phyloP scores from a whole-genome alignment of 1,140 invertebrate genomes.

The Gyrodactylus salaris region DNA sequence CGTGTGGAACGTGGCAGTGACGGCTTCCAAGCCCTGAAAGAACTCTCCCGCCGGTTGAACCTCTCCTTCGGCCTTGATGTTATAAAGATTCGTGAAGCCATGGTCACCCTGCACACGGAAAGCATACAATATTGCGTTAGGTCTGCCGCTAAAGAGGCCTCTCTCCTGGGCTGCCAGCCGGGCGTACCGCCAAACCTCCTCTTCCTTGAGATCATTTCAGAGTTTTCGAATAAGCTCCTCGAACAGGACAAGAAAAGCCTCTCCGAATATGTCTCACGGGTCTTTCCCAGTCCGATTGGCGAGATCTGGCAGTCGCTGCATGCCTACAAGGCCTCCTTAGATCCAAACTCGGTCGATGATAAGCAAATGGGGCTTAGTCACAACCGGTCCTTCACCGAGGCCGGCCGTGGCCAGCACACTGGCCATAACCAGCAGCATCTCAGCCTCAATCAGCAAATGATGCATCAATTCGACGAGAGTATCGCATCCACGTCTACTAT shows the following conservation, averaged over 20 bases:
- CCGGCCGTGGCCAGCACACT: neutral
- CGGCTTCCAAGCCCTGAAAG: conserved; percentile 32
- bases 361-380: neutral
- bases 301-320: conserved; percentile 1
- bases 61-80: conserved; percentile 83
- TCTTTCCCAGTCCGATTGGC: neutral
- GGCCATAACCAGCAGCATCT: too few species aligned
- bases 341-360: neutral
- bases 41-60: conserved; percentile 76
- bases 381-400: neutral
- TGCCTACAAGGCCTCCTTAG: neutral
- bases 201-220: conserved; percentile 64
- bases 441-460: too few species aligned
- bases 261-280: conserved; percentile 13
- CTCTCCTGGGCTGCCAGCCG: conserved; percentile 20
- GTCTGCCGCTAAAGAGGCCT: neutral
- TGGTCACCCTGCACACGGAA: conserved; percentile 49
- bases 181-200: conserved; percentile 44
- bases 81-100: conserved; percentile 77
- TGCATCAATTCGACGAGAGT: too few species aligned
- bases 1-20: conserved; percentile 33
- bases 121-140: conserved; percentile 3
- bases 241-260: conserved; percentile 77
- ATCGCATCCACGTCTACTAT: neutral
- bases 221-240: conserved; percentile 75